phyloP scores from a whole-genome alignment of 2,797 vertebrate species.

The Anniella stebbinsi region DNA sequence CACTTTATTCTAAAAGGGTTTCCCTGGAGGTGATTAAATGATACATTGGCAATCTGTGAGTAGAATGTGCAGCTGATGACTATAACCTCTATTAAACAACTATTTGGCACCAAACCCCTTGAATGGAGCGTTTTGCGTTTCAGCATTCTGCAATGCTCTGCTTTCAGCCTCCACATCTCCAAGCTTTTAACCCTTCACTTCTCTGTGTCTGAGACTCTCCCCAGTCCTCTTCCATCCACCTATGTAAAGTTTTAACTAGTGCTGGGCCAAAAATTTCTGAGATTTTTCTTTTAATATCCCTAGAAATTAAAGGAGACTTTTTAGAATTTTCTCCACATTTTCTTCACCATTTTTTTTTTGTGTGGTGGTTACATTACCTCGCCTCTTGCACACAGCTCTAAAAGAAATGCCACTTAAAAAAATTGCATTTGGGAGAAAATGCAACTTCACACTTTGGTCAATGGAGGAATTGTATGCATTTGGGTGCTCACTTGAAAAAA shows the following conservation, averaged over 20 bases:
- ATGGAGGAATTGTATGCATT: too few species aligned
- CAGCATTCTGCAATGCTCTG: background rate
- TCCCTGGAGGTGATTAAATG: conserved; percentile 24
- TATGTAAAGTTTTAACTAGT: background rate
- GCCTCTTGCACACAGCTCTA: too few species aligned
- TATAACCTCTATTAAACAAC: conserved; percentile 6
- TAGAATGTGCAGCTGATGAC: conserved; percentile 15
- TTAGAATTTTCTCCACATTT: too few species aligned
- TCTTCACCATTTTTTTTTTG: too few species aligned
- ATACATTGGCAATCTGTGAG: conserved; percentile 24
- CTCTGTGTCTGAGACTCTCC: background rate
- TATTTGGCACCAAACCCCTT: background rate
- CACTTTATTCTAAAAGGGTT: conserved; percentile 52
- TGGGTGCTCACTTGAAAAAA: too few species aligned
- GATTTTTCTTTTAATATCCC: too few species aligned
- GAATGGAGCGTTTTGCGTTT: background rate
- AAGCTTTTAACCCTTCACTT: background rate
- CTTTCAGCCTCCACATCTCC: background rate
- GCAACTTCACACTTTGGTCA: too few species aligned
- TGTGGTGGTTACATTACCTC: too few species aligned
- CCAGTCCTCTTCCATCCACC: background rate
- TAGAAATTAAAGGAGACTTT: too few species aligned
- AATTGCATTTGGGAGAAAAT: too few species aligned
- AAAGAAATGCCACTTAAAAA: too few species aligned
- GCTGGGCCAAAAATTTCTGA: too few species aligned